Evolutionary conservation across 2,888 invertebrate genomes (phyloP), one percentile per base, ranked within the genome.

Genomic region (Julus scandinavius): DNA sequence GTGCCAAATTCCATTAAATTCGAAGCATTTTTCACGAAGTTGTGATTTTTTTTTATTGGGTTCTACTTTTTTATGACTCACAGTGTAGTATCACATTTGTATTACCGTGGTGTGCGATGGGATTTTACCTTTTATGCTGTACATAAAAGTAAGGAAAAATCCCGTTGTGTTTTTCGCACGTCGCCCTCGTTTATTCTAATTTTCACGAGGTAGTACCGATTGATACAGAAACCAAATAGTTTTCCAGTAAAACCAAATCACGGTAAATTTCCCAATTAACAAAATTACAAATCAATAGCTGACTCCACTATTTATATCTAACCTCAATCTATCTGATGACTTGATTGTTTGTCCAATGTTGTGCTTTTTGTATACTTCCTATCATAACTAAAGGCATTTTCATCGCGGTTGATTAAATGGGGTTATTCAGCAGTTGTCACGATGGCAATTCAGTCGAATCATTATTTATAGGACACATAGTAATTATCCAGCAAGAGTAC

Each of bases 401-500:
- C 54, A 54, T 54, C 54, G 54, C 54, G 54, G 54, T 11, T 58
- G 58, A 58, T 58, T 58, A 58, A 58, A 58, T 58, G 58, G 58
- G 58, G 58, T 58, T 58, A 58, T 58, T 58, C 58, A 58, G 58
- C 58, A n/a, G 58, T 58, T 58, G 58, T 15, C 58, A 58, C 58
- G 58, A 58, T 58, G 58, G 58, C 58, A 58, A 58, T 58, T 58
- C 58, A n/a, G n/a, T 58, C 58, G 58, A 58, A 58, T 58, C 58
- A 58, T 58, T 58, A 58, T 58, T 58, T 58, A n/a, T 58, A 58
- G 58, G 58, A 58, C 58, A 58, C 58, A 58, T 58, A 58, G 58
- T n/a, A 58, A 58, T 58, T 58, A 58, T n/a, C 58, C 58, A n/a
- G 58, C 58, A 1, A 58, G 58, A 58, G 58, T n/a, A 58, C 58